Evolutionary conservation across 2,888 invertebrate species (phyloP), one percentile per base, ranked within the genome.

Genomic region (Acanthosepion pharaonis): DNA sequence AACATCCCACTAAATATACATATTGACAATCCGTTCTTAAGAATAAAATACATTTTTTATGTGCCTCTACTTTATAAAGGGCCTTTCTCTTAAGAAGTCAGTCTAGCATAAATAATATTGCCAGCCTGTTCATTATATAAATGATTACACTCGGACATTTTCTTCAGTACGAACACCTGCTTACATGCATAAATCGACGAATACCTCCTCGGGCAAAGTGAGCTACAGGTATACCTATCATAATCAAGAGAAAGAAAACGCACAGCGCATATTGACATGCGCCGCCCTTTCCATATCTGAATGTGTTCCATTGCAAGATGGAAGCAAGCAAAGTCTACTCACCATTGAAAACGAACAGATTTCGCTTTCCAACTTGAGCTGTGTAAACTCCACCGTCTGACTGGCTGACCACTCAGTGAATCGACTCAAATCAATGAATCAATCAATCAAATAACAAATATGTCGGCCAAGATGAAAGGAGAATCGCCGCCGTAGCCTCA

Each of bases 361-460:
- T n/a, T 78, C 11, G 9, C 78, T 78, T n/a, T 78, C 15, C n/a
- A 78, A 78, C 78, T 15, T 20, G 15, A 33, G 78, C n/a, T 18
- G n/a, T 33, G 18, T 33, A 78, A 15, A 11, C 18, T 78, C 18
- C n/a, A 59, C 78, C 3, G n/a, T 33, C 78, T 33, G 78, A 78
- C 11, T 33, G 78, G 15, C n/a, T 78, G 78, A 78, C 78, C 78
- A 78, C n/a, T 59, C 78, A 78, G n/a, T 78, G 15, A 78, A n/a
- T 78, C 78, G 11, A 18, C n/a, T n/a, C n/a, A 5, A 78, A 78
- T 78, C 78, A 78, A 9, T 18, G 78, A n/a, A 78, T n/a, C 15
- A 78, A 78, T n/a, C 78, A 78, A n/a, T 78, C 78, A 78, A 78
- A 78, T 78, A 78, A 78, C 78, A 78, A 78, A 78, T 15, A 78